Conservation (phyloP, 2,888 invertebrate genomes). For the Drosophila affinis region DNA sequence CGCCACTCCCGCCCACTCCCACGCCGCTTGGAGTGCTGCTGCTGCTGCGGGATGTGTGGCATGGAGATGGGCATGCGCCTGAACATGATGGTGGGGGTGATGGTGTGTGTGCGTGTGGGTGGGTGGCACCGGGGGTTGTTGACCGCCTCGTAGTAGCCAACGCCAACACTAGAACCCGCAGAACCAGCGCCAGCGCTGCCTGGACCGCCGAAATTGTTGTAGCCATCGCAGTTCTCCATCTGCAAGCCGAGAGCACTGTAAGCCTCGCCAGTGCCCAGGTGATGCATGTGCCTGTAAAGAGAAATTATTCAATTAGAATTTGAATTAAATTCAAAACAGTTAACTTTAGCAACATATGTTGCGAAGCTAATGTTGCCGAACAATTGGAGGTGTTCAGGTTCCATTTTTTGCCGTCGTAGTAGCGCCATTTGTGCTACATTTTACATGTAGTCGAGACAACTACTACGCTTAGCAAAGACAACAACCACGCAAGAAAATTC, state of each 20-base stretch:
- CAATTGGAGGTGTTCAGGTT: no score
- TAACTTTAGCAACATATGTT: no score
- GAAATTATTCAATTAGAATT: not conserved
- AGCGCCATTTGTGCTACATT: no score
- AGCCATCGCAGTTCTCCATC: conserved; percentile 81
- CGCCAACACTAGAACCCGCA: conserved; percentile 15
- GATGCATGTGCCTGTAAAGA: conserved; percentile 68
- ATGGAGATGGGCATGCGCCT: conserved; percentile 82
- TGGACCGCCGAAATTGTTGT: conserved; percentile 72
- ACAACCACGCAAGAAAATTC: no score
- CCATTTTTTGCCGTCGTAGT: no score
- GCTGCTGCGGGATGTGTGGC: conserved; percentile 51
- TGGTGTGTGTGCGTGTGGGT: conserved; percentile 85
- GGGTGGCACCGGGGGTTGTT: conserved; percentile 83
- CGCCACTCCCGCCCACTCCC: conserved; percentile 53
- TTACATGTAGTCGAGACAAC: no score
- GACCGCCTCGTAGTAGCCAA: conserved; percentile 77
- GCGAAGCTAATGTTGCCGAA: no score
- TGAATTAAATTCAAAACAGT: not conserved
- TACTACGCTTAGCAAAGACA: no score
- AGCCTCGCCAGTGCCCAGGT: conserved; percentile 68
- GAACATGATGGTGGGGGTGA: conserved; percentile 84
- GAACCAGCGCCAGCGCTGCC: conserved; percentile 45
- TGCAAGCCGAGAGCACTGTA: conserved; percentile 79
- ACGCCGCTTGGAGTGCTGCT: conserved; percentile 23